Conservation (phyloP, 2,888 invertebrate species). For the Lochmaea crataegi region DNA sequence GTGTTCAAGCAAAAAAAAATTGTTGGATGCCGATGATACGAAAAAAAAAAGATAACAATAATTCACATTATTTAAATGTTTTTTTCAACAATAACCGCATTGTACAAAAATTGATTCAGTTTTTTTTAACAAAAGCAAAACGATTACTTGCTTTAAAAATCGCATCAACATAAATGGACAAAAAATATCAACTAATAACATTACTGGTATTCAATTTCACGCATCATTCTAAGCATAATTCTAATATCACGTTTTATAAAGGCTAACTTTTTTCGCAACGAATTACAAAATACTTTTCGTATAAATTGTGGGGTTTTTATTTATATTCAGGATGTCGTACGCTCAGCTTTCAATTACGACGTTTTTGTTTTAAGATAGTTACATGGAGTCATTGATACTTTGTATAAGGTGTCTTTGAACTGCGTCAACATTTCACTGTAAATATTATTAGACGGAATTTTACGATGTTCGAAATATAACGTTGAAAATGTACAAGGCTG, state of each 20-base stretch:
- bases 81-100: not conserved
- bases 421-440: not conserved
- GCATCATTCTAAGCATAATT: not conserved
- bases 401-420: not conserved
- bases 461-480: too few species aligned
- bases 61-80: not conserved
- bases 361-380: not conserved
- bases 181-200: not conserved
- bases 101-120: not conserved
- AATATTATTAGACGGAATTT: too few species aligned
- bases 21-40: not conserved
- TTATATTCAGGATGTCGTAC: not conserved
- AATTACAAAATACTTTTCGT: not conserved
- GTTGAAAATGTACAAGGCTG: too few species aligned
- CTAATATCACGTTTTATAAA: conserved; percentile 1
- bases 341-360: not conserved
- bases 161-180: not conserved
- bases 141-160: not conserved
- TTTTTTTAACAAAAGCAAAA: not conserved
- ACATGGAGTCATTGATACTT: not conserved
- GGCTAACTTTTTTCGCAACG: not conserved
- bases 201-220: conserved; percentile 1
- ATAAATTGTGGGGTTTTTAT: not conserved
- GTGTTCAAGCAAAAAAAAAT: not conserved
- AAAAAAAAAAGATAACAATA: not conserved